Percentiles rank a stretch among this genome's conserved stretches.
Conservation (phyloP, 1,140 invertebrate species). For the Leptopilina boulardi region DNA sequence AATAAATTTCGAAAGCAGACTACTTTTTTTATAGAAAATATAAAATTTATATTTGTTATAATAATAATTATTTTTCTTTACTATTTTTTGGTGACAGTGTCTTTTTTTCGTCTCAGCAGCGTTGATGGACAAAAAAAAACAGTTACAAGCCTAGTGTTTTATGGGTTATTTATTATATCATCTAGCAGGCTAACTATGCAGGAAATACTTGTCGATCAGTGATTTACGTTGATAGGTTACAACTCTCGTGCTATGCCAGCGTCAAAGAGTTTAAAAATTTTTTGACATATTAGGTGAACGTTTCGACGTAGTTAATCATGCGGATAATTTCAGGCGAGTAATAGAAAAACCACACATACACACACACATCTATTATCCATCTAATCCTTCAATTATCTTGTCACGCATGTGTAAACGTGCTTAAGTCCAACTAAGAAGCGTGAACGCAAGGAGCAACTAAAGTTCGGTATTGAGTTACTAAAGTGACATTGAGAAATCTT, state of each 20-base stretch:
- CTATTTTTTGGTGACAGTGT: background rate
- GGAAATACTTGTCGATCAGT: conserved; percentile 25
- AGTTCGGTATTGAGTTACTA: conserved; percentile 8
- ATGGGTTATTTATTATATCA: conserved; percentile 8
- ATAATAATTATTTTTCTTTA: no score
- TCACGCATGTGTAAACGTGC: conserved; percentile 12
- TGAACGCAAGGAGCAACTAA: background rate
- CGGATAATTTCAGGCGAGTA: conserved; percentile 20
- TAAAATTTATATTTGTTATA: no score
- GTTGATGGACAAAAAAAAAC: background rate
- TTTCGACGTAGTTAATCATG: conserved; percentile 9
- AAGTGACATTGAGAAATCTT: background rate
- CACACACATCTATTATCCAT: no score
- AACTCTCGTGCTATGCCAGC: background rate
- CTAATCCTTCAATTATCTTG: conserved; percentile 28
- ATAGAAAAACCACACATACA: background rate
- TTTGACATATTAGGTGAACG: conserved; percentile 26
- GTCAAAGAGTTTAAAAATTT: background rate
- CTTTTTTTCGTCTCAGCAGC: background rate
- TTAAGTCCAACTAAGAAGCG: conserved; percentile 24
- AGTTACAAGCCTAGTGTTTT: background rate
- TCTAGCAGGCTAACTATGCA: conserved; percentile 22
- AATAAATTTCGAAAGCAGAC: no score
- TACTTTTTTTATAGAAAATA: no score
- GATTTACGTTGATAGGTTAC: conserved; percentile 14